Evolutionary conservation across 2,797 vertebrate species (phyloP).

Genomic region (Tenualosa thibaudeaui): DNA sequence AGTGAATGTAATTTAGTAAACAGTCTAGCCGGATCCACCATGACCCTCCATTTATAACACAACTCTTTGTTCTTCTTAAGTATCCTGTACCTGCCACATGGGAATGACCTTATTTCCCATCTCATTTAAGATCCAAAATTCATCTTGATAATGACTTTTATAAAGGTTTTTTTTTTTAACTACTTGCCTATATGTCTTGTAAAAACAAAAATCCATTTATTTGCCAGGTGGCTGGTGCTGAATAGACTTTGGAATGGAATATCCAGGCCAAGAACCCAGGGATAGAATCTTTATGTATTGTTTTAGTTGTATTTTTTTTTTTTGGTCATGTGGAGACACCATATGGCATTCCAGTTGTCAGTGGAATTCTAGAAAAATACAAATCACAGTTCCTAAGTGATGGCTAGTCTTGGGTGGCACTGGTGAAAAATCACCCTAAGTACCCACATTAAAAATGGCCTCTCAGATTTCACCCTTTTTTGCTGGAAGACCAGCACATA

Average conservation of each 20-base stretch:
- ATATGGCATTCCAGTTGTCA: slow-evolving; percentile 1
- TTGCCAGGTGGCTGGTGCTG: slow-evolving; percentile 31
- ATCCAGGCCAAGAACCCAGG: slow-evolving; percentile 27
- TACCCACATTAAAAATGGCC: background rate
- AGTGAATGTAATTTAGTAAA: slow-evolving; percentile 31
- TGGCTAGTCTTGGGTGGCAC: background rate
- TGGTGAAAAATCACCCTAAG: background rate
- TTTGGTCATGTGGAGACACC: background rate
- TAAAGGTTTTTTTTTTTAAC: background rate
- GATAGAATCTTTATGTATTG: background rate
- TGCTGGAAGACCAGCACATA: background rate
- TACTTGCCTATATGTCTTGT: background rate
- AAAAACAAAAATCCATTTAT: background rate
- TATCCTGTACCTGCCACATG: background rate
- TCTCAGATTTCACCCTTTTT: background rate
- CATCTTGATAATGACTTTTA: slow-evolving; percentile 40
- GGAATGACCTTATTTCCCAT: slow-evolving; percentile 25
- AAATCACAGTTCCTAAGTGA: background rate
- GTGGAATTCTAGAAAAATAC: background rate
- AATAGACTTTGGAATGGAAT: slow-evolving; percentile 40
- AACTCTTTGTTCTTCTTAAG: slow-evolving; percentile 30
- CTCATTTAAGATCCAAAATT: slow-evolving; percentile 13
- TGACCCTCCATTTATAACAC: slow-evolving; percentile 32
- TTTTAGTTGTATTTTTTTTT: background rate
- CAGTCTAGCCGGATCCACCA: slow-evolving; percentile 18